Percentiles rank a stretch among this genome's conserved stretches.
phyloP scores from a whole-genome alignment of 2,797 vertebrate genomes.

The Chloroceryle inda region DNA sequence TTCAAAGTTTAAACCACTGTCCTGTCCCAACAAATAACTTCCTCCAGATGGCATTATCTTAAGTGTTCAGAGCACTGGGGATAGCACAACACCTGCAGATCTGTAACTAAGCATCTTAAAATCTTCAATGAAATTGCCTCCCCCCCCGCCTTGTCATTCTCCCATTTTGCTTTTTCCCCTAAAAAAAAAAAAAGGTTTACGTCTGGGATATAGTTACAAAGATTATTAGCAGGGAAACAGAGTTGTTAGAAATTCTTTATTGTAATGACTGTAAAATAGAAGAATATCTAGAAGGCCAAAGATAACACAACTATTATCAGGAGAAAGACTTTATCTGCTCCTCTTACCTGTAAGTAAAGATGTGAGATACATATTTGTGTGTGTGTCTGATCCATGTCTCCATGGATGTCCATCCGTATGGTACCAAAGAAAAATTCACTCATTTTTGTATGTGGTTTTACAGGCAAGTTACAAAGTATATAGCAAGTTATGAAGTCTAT shows the following conservation, averaged over 20 bases:
- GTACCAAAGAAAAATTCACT: not conserved
- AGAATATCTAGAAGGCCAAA: not conserved
- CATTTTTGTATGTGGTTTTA: rapidly evolving
- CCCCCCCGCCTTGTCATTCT: not conserved
- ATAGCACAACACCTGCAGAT: conserved; percentile 75
- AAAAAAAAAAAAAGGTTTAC: not conserved
- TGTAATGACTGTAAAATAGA: not conserved
- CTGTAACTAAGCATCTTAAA: conserved; percentile 67
- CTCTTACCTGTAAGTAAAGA: conserved; percentile 36
- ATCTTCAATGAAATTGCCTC: conserved; percentile 24
- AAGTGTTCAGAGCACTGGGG: conserved; percentile 47
- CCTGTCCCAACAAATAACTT: conserved; percentile 78
- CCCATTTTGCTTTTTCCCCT: not conserved
- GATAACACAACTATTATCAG: not conserved
- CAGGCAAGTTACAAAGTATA: not conserved
- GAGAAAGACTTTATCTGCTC: not conserved
- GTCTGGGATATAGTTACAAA: conserved; percentile 6
- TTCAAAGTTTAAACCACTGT: conserved; percentile 80
- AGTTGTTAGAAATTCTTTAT: not conserved
- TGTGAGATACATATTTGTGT: not conserved
- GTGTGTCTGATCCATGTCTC: not conserved
- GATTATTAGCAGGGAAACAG: not conserved
- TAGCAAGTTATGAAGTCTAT: not conserved
- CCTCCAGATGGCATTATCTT: conserved; percentile 76
- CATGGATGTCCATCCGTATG: not conserved